Base-by-base conservation (phyloP, 2,113 vertebrate genomes). In the Microcebus griseorufus region DNA sequence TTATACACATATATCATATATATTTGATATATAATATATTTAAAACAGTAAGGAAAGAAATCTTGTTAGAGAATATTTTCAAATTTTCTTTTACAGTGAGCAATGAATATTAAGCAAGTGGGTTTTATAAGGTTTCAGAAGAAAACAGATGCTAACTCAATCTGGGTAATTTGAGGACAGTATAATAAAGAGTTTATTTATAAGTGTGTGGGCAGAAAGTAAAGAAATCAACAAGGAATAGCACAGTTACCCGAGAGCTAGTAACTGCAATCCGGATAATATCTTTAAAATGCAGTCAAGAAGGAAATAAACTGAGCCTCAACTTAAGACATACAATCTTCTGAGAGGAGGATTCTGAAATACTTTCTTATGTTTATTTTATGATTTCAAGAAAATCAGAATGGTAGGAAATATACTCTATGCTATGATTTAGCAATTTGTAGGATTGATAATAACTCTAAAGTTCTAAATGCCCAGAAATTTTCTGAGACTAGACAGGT, bases 141-240 rank as follows among this genome's bases (percentile, higher is more conserved):
- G 27, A 95, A 86, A 93, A 60, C 25, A 79, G 65, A 90, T 69
- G 32, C 34, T 86, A 60, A 67, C 37, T 75, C 48, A 81, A 51
- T 67, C 48, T 93, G 73, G 37, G 39, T 81, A 67, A 86, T 86
- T 32, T 81, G 58, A 85, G 65, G 72, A 85, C 55, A 89, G 34
- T 60, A 45, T 79, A 95, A 67, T 65, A 75, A 62, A 76, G 13
- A 79, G 37, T n/a, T 95, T 89, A 86, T 90, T 93, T 86, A 58
- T 79, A 94, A 88, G 12, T 89, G 23, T 84, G 58, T 85, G 65
- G 65, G 70, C 25, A 81, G 65, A 73, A 65, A 45, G 84, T 75
- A 85, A 72, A 22, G 34, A 95, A 84, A 53, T 3, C 12, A 94
- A 53, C 1, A 6, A 79, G 17, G 17, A 70, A 72, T 4, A 65